Evolutionary conservation across 2,113 vertebrate species (phyloP).

Genomic region (Alces alces): DNA sequence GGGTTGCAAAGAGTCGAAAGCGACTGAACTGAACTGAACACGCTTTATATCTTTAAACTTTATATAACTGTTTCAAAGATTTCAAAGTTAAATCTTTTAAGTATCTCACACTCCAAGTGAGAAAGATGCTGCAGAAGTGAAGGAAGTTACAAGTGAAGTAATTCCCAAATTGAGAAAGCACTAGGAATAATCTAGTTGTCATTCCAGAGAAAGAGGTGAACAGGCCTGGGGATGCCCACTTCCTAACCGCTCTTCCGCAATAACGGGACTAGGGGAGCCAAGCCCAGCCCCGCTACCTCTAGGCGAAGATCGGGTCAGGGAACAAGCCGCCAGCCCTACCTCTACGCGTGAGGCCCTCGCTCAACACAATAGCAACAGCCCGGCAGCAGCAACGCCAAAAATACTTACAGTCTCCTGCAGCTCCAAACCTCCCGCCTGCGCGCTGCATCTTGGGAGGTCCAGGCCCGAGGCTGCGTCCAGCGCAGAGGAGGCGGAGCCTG

Average conservation of each 20-base stretch:
- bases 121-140: background rate
- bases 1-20: background rate
- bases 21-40: background rate
- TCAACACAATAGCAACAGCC: rapidly evolving
- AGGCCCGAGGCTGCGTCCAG: no score
- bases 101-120: background rate
- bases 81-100: background rate
- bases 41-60: background rate
- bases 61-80: background rate
- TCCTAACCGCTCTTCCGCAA: background rate
- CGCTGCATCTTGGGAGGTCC: background rate
- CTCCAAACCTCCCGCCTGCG: constrained; percentile 61
- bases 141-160: background rate
- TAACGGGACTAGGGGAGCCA: no score
- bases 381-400: rapidly evolving
- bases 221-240: no score
- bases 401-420: rapidly evolving
- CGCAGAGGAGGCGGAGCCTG: background rate
- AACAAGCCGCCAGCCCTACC: background rate
- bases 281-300: background rate
- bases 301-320: background rate
- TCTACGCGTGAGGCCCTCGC: rapidly evolving
- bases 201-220: background rate
- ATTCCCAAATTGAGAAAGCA: background rate
- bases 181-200: background rate